Base-by-base conservation (phyloP, 2,797 vertebrate genomes). In the Helarctos malayanus region DNA sequence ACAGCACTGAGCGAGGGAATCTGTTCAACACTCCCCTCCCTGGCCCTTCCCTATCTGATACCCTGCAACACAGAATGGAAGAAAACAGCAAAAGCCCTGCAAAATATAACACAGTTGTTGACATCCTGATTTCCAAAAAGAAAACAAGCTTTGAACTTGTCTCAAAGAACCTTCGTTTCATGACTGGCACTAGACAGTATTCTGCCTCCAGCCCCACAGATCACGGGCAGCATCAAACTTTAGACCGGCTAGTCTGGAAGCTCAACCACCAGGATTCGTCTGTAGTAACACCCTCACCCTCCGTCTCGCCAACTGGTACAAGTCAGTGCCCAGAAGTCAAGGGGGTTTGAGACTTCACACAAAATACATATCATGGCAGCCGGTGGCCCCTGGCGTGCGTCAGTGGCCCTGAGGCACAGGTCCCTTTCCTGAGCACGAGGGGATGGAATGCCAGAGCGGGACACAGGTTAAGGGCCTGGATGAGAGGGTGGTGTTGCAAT, bases 381-480 rank as follows among this genome's bases (percentile, higher is more conserved):
- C 35, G 2, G 3, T 92, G 84, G 95, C 98, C 98, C 98, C 97
- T 97, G 94, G 98, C 98, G 96, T 96, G 52, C 57, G 94, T 47
- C 32, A n/a, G 38, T 0, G 13, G 32, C 63, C 32, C 45, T 45
- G 18, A 47, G 88, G 86, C 57, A 35, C 7, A 57, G 61, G 11
- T 65, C 52, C 79, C 47, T 18, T 7, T 52, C 35, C 68, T 73
- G 56, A 81, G 65, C 7, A 18, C 0, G 11, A 76, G 7, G 45
- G 23, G 32, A 69, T 71, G 86, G 57, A 79, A 52, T 2, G 45
- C 21, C 78, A 5, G 1, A 35, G 68, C 27, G 0, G 78, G 63
- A 2, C 27, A n/a, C 16, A 45, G 45, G 65, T 13, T 14, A 59
- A 49, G 75, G 29, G 13, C 47, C 79, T 52, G 1, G 57, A 38